A percentile compares a stretch with the other conserved stretches of the same genome.
These are phyloP conservation scores for Scotopteryx bipunctaria DNA, from an alignment of 2,888 invertebrate species.

Conservation along the genomic window DNA sequence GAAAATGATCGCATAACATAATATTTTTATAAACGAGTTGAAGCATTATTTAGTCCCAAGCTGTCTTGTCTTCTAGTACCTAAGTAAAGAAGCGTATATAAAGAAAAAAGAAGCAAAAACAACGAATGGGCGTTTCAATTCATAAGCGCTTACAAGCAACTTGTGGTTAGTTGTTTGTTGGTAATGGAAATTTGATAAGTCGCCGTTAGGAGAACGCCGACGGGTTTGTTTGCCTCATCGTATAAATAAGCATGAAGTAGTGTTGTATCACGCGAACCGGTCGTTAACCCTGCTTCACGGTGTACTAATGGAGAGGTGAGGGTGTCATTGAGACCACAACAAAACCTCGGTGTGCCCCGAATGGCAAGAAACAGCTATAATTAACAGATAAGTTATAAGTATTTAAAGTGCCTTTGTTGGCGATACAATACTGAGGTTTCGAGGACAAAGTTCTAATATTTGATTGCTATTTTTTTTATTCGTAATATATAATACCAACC, in stretches of 20 bases:
- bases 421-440: constrained; percentile 6
- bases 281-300: constrained; percentile 75
- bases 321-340: constrained; percentile 71
- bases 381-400: constrained; percentile 53
- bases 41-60: no score
- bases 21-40: no score
- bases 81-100: no score
- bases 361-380: constrained; percentile 61
- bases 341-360: constrained; percentile 55
- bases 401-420: constrained; percentile 28
- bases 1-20: no score
- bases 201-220: constrained; percentile 65
- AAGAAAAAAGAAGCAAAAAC: not conserved
- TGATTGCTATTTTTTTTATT: not conserved
- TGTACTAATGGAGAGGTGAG: constrained; percentile 72
- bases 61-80: no score
- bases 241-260: constrained; percentile 79
- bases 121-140: constrained; percentile 20
- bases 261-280: constrained; percentile 72
- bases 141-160: constrained; percentile 39
- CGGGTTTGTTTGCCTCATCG: constrained; percentile 66
- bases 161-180: constrained; percentile 34
- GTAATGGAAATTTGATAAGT: constrained; percentile 79
- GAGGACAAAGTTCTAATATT: not conserved
- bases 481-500: no score